Conservation (phyloP, 1,140 invertebrate genomes). For the Psilanteris sp. region DNA sequence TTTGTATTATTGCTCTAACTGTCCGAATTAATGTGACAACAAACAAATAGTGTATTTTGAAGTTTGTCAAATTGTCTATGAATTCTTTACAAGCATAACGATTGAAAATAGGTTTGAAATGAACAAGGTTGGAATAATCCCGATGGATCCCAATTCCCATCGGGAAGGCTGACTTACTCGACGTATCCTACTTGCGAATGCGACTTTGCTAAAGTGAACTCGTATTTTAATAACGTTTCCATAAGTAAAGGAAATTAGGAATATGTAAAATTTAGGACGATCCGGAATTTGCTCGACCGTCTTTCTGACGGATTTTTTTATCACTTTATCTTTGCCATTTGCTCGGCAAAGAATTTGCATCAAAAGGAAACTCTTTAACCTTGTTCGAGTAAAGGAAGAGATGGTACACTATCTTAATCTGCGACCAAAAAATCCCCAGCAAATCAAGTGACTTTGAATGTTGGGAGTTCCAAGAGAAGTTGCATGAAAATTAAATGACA, state of each 20-base stretch:
- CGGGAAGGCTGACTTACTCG: slow-evolving; percentile 3
- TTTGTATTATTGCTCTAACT: too few species aligned
- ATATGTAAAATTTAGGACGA: slow-evolving; percentile 29
- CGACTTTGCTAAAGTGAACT: slow-evolving; percentile 5
- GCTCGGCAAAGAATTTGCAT: slow-evolving; percentile 23
- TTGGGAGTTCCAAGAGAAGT: background rate
- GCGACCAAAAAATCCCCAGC: slow-evolving; percentile 23
- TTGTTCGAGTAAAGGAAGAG: slow-evolving; percentile 1
- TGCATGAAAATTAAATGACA: too few species aligned
- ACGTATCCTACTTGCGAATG: slow-evolving; percentile 14
- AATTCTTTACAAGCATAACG: too few species aligned
- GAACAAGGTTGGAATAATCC: slow-evolving; percentile 7
- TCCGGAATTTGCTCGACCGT: slow-evolving; percentile 6
- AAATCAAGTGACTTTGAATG: slow-evolving; percentile 21
- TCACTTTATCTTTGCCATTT: slow-evolving; percentile 12
- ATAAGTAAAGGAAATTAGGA: slow-evolving; percentile 35
- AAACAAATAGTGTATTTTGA: too few species aligned
- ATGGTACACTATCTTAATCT: slow-evolving; percentile 13
- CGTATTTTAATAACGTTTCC: slow-evolving; percentile 25
- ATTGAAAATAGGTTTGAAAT: slow-evolving; percentile 14
- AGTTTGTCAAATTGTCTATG: too few species aligned
- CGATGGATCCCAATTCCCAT: slow-evolving; percentile 12
- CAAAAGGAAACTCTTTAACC: slow-evolving; percentile 40
- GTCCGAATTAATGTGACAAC: too few species aligned
- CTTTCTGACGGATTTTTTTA: background rate